Percentiles rank a stretch among this genome's conserved stretches.
Evolutionary conservation across 92 coral and sea anemone species (phyloP).

Genomic region (Bergia sp.): DNA sequence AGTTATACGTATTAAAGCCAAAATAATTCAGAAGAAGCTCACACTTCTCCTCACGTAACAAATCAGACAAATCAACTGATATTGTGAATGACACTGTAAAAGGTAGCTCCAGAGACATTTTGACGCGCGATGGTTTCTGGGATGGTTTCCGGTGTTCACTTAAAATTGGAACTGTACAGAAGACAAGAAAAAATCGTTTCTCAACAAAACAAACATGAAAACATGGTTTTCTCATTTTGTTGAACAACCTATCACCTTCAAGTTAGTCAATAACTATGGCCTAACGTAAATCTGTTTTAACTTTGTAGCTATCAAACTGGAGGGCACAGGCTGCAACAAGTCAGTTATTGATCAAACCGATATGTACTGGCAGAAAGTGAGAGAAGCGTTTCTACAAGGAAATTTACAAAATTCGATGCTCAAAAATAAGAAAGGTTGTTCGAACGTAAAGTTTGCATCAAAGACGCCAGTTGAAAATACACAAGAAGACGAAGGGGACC

Average conservation of each 20-base stretch:
- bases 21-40: too few species aligned
- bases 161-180: too few species aligned
- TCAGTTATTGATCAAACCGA: conserved; percentile 4
- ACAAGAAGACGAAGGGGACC: background rate
- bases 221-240: background rate
- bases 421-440: background rate
- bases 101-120: too few species aligned
- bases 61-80: too few species aligned
- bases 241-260: background rate
- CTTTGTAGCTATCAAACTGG: background rate
- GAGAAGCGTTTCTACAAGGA: conserved; percentile 31
- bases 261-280: background rate
- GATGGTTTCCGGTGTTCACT: too few species aligned
- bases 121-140: too few species aligned
- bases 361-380: conserved; percentile 30
- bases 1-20: too few species aligned
- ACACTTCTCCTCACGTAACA: too few species aligned
- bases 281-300: background rate
- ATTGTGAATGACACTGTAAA: too few species aligned
- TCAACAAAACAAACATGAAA: too few species aligned
- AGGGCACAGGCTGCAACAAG: background rate
- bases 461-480: conserved; percentile 39
- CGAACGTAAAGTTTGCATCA: background rate
- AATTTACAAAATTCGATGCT: background rate
- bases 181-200: too few species aligned